Base-by-base conservation (phyloP, 2,888 invertebrate genomes). In the Octodonta nipae region DNA sequence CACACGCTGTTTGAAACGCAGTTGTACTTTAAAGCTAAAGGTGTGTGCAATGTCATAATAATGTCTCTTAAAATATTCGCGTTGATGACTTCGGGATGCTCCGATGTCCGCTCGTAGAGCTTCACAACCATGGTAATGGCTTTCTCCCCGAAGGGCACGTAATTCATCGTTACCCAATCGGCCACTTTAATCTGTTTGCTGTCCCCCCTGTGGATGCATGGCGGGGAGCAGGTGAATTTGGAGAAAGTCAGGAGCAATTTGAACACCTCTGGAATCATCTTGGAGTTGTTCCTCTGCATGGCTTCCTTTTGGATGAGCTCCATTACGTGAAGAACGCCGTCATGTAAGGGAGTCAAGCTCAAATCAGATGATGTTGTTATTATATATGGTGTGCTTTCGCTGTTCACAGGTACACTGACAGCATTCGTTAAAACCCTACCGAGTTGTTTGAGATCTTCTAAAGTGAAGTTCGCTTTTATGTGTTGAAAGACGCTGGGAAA, bases 401-500 rank as follows among this genome's bases (percentile, higher is more conserved):
- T 75, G 50, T 81, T 78, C 15, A 86, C 77, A 5, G 87, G 87
- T 43, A 86, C 78, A 32, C 78, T 74, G 13, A 87, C 76, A 10
- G 81, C 75, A 54, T 80, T 78, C 50, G 80, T 75, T 38, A 88
- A 60, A 7, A 50, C 47, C 4, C 33, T 37, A 38, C 88, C 87
- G 26, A 93, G 69, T 52, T 80, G 78, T 44, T 76, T 72, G 41
- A 92, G 75, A 64, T 92, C 91, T 0, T 71, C 65, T 1, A 74
- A 63, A 0, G 70, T 71, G 56, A 82, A 78, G 35, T 72, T 75
- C 45, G 12, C 44, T 44, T 56, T 58, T 33, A 92, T 84, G 52
- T 89, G 87, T 44, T 84, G 85, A 65, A 92, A 95, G 37, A 96
- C 78, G 36, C 84, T 81, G 3, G 93, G 92, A 61, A 96, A 95